Percentiles rank a stretch among this genome's conserved stretches.
phyloP scores from a whole-genome alignment of 2,797 vertebrate species.

The Syngnathus rostellatus region DNA sequence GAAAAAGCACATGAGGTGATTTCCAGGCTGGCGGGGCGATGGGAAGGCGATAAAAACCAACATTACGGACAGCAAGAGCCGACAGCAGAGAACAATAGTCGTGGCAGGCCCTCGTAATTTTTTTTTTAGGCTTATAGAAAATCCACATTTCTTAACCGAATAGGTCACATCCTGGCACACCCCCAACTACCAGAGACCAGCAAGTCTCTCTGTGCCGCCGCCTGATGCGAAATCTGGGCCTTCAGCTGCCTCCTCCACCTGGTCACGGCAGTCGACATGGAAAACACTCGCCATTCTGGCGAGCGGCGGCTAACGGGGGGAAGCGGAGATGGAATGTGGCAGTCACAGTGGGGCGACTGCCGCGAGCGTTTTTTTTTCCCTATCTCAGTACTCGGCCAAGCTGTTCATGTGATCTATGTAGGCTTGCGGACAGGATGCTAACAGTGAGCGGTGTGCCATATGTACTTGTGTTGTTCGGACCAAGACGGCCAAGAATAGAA shows the following conservation, averaged over 20 bases:
- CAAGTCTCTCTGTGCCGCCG: slow-evolving; percentile 22
- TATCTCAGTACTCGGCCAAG: slow-evolving; percentile 43
- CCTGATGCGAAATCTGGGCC: slow-evolving; percentile 41
- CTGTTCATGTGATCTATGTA: slow-evolving; percentile 48
- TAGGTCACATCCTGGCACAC: slow-evolving; percentile 4
- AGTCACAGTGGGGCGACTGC: slow-evolving; percentile 34
- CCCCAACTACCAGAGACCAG: slow-evolving; percentile 34
- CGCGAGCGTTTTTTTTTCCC: slow-evolving; percentile 15
- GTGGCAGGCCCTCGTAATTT: no score
- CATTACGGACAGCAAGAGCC: slow-evolving; percentile 7
- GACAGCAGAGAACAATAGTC: not conserved
- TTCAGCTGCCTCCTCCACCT: slow-evolving; percentile 60
- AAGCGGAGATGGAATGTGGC: slow-evolving; percentile 42
- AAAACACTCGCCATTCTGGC: slow-evolving; percentile 34
- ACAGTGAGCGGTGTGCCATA: slow-evolving; percentile 41
- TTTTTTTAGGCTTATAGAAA: no score
- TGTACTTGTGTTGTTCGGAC: slow-evolving; percentile 31
- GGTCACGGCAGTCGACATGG: slow-evolving; percentile 41
- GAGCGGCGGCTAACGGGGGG: slow-evolving; percentile 27
- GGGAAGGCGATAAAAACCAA: slow-evolving; percentile 8
- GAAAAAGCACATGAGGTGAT: slow-evolving; percentile 20
- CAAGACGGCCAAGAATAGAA: slow-evolving; percentile 15
- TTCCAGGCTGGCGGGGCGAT: slow-evolving; percentile 19
- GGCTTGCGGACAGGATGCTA: slow-evolving; percentile 52
- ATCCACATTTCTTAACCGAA: slow-evolving; percentile 13